Conservation (phyloP, 2,113 vertebrate species). For the Oryzias woworae region DNA sequence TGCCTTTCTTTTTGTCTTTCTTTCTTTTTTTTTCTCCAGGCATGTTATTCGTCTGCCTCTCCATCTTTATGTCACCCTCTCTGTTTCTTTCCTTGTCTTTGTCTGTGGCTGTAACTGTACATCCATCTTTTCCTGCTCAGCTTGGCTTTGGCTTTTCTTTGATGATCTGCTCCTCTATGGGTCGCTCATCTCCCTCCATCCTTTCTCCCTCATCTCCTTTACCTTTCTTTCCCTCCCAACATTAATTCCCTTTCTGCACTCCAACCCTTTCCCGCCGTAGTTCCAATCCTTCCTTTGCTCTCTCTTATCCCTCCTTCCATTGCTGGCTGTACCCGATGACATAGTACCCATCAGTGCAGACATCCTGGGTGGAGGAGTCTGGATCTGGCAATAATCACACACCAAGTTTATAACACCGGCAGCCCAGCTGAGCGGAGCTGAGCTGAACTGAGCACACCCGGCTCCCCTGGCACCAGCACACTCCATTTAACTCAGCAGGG, state of each 20-base stretch:
- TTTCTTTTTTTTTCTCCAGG: constrained; percentile 18
- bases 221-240: constrained; percentile 23
- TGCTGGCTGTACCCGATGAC: constrained; percentile 64
- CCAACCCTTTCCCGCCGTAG: constrained; percentile 22
- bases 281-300: constrained; percentile 28
- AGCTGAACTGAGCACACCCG: constrained; percentile 58
- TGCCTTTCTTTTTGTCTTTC: constrained; percentile 58
- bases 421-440: constrained; percentile 74
- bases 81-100: constrained; percentile 60
- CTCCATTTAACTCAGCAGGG: constrained; percentile 80
- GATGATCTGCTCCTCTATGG: constrained; percentile 39
- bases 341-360: constrained; percentile 67
- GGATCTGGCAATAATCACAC: constrained; percentile 72
- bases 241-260: constrained; percentile 22
- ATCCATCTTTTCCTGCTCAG: constrained; percentile 53
- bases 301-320: constrained; percentile 43
- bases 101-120: constrained; percentile 59
- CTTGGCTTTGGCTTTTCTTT: constrained; percentile 51
- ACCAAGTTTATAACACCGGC: constrained; percentile 73
- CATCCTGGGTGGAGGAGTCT: constrained; percentile 67
- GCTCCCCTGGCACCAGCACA: constrained; percentile 72
- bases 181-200: constrained; percentile 30
- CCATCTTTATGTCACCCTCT: constrained; percentile 55
- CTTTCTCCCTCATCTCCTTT: constrained; percentile 24
- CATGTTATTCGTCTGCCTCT: constrained; percentile 37